phyloP scores from a whole-genome alignment of 2,797 vertebrate species.

The Tauraco hartlaubi region DNA sequence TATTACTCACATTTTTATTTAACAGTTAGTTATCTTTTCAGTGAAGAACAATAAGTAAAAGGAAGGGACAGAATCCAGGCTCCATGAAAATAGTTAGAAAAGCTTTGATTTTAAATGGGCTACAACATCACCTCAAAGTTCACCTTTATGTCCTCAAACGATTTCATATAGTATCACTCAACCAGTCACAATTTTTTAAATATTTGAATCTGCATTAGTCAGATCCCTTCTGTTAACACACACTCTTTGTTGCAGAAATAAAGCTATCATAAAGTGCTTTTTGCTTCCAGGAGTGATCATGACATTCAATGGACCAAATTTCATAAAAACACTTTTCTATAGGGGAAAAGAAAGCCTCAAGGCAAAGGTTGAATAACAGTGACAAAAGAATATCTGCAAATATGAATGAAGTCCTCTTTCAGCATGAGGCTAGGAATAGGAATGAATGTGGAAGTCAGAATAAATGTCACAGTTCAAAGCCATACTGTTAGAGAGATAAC shows the following conservation, averaged over 20 bases:
- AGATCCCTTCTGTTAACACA: background rate
- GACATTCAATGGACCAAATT: slow-evolving; percentile 61
- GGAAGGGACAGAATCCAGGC: background rate
- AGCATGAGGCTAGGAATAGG: slow-evolving; percentile 33
- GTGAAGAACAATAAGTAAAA: background rate
- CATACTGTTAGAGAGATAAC: slow-evolving; percentile 27
- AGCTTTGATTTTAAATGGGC: background rate
- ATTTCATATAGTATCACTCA: background rate
- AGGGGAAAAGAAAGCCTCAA: slow-evolving; percentile 55
- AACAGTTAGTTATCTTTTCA: background rate
- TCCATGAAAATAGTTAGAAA: background rate
- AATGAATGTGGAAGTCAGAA: slow-evolving; percentile 61
- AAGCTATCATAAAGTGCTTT: slow-evolving; percentile 43
- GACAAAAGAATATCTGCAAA: slow-evolving; percentile 75
- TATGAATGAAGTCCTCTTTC: slow-evolving; percentile 68
- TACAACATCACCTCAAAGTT: background rate
- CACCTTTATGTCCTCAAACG: background rate
- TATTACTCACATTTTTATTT: background rate
- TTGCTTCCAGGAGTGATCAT: slow-evolving; percentile 42
- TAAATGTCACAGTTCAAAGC: slow-evolving; percentile 79
- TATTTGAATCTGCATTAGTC: background rate
- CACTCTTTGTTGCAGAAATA: slow-evolving; percentile 16
- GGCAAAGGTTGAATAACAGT: slow-evolving; percentile 59
- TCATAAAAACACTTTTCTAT: slow-evolving; percentile 41
- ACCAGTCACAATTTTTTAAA: background rate